Conservation (phyloP, 2,113 vertebrate species). For the Sus scrofa region DNA sequence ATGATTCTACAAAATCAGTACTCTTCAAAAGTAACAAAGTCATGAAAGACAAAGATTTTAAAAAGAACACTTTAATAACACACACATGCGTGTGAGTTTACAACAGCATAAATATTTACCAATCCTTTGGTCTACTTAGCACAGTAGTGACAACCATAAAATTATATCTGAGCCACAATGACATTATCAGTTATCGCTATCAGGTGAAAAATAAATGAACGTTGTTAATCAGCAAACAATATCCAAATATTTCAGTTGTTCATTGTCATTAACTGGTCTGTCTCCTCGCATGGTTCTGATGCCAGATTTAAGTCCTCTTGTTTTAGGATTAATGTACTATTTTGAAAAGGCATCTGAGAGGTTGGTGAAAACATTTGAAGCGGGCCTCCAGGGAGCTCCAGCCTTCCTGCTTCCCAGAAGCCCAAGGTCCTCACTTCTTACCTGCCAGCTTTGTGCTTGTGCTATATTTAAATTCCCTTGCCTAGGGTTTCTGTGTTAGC, state of each 20-base stretch:
- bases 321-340: not conserved
- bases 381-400: not conserved
- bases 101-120: not conserved
- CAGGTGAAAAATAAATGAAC: constrained; percentile 3
- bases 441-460: not conserved
- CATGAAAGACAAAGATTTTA: not conserved
- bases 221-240: not conserved
- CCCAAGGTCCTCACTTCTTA: not conserved
- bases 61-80: not conserved
- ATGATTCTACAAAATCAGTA: not conserved
- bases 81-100: not conserved
- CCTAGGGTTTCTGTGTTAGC: not conserved
- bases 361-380: not conserved
- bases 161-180: not conserved
- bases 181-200: not conserved
- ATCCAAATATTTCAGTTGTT: not conserved
- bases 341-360: not conserved
- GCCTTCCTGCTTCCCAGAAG: not conserved
- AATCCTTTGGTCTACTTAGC: not conserved
- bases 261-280: not conserved
- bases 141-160: not conserved
- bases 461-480: not conserved
- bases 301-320: not conserved
- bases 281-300: not conserved
- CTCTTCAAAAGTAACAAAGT: not conserved